These are phyloP conservation scores for Ypsolopha scabrella DNA, from an alignment of 2,888 invertebrate genomes.

Conservation along the genomic window DNA sequence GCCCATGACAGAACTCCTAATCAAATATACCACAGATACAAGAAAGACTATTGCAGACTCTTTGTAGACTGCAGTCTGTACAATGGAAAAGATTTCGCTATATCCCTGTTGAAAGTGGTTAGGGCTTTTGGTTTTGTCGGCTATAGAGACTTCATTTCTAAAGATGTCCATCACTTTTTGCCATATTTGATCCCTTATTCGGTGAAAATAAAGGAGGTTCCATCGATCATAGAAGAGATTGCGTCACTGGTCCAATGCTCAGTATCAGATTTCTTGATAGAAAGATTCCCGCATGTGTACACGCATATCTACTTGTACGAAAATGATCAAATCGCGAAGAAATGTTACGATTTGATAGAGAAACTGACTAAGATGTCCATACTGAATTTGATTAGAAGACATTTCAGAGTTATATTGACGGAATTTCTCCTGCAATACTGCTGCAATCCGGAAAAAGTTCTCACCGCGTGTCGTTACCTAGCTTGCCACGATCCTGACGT, in stretches of 20 bases:
- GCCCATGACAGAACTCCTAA: constrained; percentile 64
- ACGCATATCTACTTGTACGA: constrained; percentile 77
- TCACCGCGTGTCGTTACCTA: constrained; percentile 69
- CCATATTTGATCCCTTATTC: constrained; percentile 73
- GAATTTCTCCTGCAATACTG: constrained; percentile 76
- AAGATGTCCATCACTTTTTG: constrained; percentile 77
- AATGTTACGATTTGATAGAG: constrained; percentile 74
- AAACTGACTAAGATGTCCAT: constrained; percentile 68
- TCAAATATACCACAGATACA: constrained; percentile 72
- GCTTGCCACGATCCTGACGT: constrained; percentile 69
- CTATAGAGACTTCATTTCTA: constrained; percentile 75
- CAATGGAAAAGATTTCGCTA: constrained; percentile 67
- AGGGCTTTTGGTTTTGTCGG: constrained; percentile 77
- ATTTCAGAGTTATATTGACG: constrained; percentile 74
- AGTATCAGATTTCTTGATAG: constrained; percentile 71
- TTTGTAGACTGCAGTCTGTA: constrained; percentile 72
- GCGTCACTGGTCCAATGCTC: constrained; percentile 70
- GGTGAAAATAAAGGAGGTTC: constrained; percentile 65
- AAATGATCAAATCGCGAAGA: constrained; percentile 63
- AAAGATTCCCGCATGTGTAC: constrained; percentile 78
- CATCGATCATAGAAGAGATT: constrained; percentile 74
- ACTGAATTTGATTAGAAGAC: constrained; percentile 71
- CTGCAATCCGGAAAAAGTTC: constrained; percentile 70
- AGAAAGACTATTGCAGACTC: constrained; percentile 72
- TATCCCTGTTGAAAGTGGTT: constrained; percentile 72